phyloP scores from a whole-genome alignment of 2,797 vertebrate genomes.

The Carcharodon carcharias region DNA sequence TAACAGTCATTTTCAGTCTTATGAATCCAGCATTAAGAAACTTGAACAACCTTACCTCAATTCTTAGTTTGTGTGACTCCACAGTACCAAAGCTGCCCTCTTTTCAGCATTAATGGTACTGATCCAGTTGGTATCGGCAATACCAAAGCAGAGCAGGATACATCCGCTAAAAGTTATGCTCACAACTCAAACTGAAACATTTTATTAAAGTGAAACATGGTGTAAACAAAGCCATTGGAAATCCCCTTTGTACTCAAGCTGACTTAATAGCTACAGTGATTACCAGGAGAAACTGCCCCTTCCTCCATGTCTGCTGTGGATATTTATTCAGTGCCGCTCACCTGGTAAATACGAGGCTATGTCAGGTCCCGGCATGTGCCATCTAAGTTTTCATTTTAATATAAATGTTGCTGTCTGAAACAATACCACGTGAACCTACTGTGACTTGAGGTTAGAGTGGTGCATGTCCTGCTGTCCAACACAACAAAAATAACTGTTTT shows the following conservation, averaged over 20 bases:
- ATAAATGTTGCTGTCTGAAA: not conserved
- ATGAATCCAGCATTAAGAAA: not conserved
- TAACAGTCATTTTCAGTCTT: not conserved
- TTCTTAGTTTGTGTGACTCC: not conserved
- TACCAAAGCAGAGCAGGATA: not conserved
- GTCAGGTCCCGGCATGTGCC: not conserved
- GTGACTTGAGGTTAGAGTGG: not conserved
- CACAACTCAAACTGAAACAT: not conserved
- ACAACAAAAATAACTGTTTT: not conserved
- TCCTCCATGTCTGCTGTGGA: not conserved
- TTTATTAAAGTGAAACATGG: not conserved
- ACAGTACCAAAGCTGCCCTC: not conserved
- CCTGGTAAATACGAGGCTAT: not conserved
- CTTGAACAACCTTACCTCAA: not conserved
- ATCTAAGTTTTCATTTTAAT: not conserved
- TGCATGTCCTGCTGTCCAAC: not conserved
- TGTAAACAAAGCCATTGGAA: not conserved
- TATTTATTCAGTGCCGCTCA: not conserved
- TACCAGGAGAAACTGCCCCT: not conserved
- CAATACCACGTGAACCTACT: not conserved
- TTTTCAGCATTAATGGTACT: not conserved
- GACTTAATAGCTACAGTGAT: not conserved
- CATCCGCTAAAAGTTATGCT: not conserved
- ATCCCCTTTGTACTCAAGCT: not conserved
- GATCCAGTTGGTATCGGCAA: not conserved